phyloP scores from a whole-genome alignment of 2,113 vertebrate species.

The Lipophrys pholis region DNA sequence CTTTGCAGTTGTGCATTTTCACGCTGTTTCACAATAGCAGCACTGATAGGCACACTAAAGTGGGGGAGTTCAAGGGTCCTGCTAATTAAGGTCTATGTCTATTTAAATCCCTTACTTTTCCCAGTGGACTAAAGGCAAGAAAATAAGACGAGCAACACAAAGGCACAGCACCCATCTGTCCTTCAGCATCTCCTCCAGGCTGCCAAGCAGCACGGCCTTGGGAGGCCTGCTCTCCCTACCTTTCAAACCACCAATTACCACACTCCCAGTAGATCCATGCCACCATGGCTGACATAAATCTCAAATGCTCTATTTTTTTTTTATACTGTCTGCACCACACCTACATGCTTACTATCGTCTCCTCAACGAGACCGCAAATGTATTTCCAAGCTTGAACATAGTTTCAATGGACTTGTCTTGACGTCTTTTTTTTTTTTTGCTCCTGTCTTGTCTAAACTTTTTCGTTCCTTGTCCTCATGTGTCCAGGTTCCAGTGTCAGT shows the following conservation, averaged over 20 bases:
- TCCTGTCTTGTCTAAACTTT: neutral
- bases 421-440: neutral
- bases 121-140: constrained; percentile 58
- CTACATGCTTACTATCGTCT: too few species aligned
- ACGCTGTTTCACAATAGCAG: constrained; percentile 50
- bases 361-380: too few species aligned
- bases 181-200: constrained; percentile 76
- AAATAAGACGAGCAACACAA: constrained; percentile 73
- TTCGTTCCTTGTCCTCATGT: neutral
- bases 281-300: constrained; percentile 28
- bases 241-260: constrained; percentile 65
- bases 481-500: constrained; percentile 96
- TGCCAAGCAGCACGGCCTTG: constrained; percentile 55
- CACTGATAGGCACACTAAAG: constrained; percentile 63
- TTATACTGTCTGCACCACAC: neutral
- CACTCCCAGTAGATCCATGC: constrained; percentile 57
- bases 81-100: constrained; percentile 84
- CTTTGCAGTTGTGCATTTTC: constrained; percentile 60
- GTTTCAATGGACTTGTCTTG: constrained; percentile 12
- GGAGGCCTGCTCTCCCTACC: constrained; percentile 60
- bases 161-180: constrained; percentile 76
- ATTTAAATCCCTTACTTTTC: constrained; percentile 79
- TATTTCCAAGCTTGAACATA: too few species aligned
- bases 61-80: constrained; percentile 79
- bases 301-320: constrained; percentile 38